Conservation (phyloP, 2,113 vertebrate genomes). For the Platysternon megacephalum region DNA sequence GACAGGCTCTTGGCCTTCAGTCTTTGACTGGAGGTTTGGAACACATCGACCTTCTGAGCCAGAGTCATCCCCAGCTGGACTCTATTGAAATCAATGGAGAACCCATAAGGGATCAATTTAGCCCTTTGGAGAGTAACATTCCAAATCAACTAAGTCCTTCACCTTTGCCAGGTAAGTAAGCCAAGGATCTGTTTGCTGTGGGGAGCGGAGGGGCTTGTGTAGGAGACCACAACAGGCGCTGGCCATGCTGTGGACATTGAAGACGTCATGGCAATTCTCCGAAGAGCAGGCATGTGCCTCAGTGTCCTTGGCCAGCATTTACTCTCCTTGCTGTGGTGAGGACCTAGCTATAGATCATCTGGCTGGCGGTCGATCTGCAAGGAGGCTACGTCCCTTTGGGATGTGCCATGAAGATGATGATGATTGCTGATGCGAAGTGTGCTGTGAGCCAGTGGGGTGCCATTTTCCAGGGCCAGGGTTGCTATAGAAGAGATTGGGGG, state of each 20-base stretch:
- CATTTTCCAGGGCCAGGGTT: background rate
- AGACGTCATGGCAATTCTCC: conserved; percentile 45
- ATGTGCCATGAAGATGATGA: background rate
- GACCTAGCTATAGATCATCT: background rate
- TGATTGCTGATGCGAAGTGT: background rate
- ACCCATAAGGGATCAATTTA: conserved; percentile 15
- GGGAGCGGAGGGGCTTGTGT: background rate
- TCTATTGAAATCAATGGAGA: background rate
- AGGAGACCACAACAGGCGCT: conserved; percentile 15
- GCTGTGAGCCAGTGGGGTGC: background rate
- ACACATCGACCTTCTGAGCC: background rate
- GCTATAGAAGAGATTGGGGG: conserved; percentile 5
- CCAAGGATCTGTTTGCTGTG: background rate
- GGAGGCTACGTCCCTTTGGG: background rate
- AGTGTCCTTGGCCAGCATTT: conserved; percentile 13
- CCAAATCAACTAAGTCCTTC: conserved; percentile 33
- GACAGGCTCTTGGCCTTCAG: background rate
- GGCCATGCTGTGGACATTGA: background rate
- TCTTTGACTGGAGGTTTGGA: background rate
- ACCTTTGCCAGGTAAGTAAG: conserved; percentile 40
- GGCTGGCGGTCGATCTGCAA: background rate
- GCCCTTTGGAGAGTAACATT: conserved; percentile 13
- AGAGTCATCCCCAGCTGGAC: background rate
- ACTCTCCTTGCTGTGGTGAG: background rate
- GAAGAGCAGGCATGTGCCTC: conserved; percentile 42